Base-by-base conservation (phyloP, 2,797 vertebrate genomes). In the Thripadectes ignobilis region DNA sequence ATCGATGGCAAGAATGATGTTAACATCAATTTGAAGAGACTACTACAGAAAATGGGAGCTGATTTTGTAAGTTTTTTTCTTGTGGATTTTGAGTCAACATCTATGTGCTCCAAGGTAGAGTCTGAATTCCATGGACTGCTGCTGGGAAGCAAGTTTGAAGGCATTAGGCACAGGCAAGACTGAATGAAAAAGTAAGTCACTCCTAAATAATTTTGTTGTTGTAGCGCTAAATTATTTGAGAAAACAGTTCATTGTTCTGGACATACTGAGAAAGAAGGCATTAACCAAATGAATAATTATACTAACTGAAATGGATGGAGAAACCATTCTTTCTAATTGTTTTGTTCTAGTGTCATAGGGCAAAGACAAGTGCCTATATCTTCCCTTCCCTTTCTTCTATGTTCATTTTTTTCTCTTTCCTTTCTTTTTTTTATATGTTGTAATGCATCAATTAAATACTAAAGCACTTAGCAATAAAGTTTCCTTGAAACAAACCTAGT, bases 111-210 rank as follows among this genome's bases (percentile, higher is more conserved):
- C 66, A 75, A 72, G 8, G 17, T 36, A 41, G 39, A 72, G 34
- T 83, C 46, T 92, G 43, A 65, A 69, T 90, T 90, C 84, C 29
- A 66, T 48, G 46, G 62, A 43, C 32, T 51, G 76, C 72, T 48
- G 7, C 76, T 45, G 69, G 55, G 76, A 94, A 83, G 27, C 17
- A 62, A 77, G 16, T 74, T 34, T 46, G 68, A 93, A 85, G 62
- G 26, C 39, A 57, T 71, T 89, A 90, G 58, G 84, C 39, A 55
- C 51, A 85, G 67, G 39, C 69, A 91, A 43, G 46, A n/a, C 45
- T 84, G 51, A 93, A 46, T 88, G 58, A 62, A 88, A 97, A 95
- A 97, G 93, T 92, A 93, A 96, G 86, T 95, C 49, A 63, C n/a
- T 82, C 55, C 82, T 93, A 82, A 97, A 83, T 93, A 10, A 83